Base-by-base conservation (phyloP, 2,113 vertebrate genomes). In the Gobiocypris rarus region DNA sequence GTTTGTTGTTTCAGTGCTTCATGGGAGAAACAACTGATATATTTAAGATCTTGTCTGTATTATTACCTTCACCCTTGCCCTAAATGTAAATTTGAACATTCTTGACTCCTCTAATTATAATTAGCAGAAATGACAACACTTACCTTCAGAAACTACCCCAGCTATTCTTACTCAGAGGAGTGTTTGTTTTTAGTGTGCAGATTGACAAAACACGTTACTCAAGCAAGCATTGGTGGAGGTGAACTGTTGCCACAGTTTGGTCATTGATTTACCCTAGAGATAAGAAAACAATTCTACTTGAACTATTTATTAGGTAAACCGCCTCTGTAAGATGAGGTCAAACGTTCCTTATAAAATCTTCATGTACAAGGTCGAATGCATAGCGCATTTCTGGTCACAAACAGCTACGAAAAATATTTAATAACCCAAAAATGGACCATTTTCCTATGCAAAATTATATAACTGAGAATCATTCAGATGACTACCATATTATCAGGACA, bases 141-240 rank as follows among this genome's bases (percentile, higher is more conserved):
- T 75, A 71, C 89, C 69, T 83, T 58, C 77, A 89, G 88, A 90
- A 87, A 88, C 59, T 82, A 22, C 19, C 54, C 58, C 34, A 17
- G 43, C 48, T 26, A 14, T 3, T 31, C 61, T 48, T 48, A 78
- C 75, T 54, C 67, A 75, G 75, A 80, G 75, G 54, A 50, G 14
- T 77, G 82, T 91, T 90, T 91, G 89, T 91, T 92, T 84, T 92
- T 84, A 89, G 83, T 45, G 14, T 11, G 58, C n/a, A 69, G 81
- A 84, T 70, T 75, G 67, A 82, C 67, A 86, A 81, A 86, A 86
- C 58, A 75, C 56, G 70, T 86, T 83, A 82, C 79, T 19, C 58
- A 31, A 34, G 63, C 24, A 69, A 24, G 75, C 63, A 56, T 26
- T 9, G 50, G 50, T 52, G 24, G 43, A 34, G n/a, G 17, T 61